Evolutionary conservation across 1,140 invertebrate genomes (phyloP).

Genomic region (Halesus radiatus): DNA sequence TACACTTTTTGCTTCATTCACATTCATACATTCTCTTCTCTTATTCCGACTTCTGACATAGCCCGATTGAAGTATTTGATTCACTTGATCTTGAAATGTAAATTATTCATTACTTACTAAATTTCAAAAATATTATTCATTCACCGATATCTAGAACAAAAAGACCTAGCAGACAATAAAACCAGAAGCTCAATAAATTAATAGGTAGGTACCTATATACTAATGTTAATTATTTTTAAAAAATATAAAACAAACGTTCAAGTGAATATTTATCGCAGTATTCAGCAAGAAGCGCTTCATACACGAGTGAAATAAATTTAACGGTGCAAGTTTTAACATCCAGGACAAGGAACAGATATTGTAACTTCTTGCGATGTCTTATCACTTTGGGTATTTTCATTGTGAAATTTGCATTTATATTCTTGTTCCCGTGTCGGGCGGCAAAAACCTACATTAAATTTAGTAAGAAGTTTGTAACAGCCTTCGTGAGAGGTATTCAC

Average conservation of each 20-base stretch:
- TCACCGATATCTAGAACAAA: no score
- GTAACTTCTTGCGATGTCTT: slow-evolving; percentile 30
- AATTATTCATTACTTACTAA: no score
- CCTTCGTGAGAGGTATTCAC: slow-evolving; percentile 30
- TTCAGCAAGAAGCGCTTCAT: background rate
- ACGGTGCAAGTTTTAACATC: slow-evolving; percentile 11
- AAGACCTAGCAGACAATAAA: no score
- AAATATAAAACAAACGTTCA: background rate
- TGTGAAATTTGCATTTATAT: slow-evolving; percentile 48
- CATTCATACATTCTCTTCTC: no score
- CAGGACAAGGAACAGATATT: slow-evolving; percentile 21
- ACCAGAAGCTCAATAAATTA: no score
- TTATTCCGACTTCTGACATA: no score
- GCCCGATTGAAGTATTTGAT: no score
- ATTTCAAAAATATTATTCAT: no score
- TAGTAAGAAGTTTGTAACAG: slow-evolving; percentile 30
- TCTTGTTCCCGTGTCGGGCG: slow-evolving; percentile 39
- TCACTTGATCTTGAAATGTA: no score
- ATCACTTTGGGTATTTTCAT: slow-evolving; percentile 33
- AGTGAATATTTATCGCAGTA: background rate
- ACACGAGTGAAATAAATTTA: slow-evolving; percentile 24
- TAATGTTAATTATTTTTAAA: no score
- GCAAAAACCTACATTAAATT: slow-evolving; percentile 45
- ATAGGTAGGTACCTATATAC: no score
- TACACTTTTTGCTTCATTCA: no score